These are phyloP conservation scores for Chorisops tibialis DNA, from an alignment of 2,888 invertebrate species.

Conservation along the genomic window DNA sequence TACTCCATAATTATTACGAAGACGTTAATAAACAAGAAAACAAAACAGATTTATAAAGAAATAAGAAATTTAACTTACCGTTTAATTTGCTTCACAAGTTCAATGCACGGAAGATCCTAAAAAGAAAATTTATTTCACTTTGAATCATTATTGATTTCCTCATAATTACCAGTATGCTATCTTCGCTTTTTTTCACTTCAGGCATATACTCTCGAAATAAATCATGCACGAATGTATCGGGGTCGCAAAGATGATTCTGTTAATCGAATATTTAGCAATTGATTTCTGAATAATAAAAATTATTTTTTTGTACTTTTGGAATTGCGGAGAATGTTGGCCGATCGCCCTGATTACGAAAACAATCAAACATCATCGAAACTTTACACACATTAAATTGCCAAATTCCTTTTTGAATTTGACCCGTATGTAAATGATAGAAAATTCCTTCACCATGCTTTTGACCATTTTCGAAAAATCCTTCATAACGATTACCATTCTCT, in stretches of 20 bases:
- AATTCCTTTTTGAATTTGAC: conserved; percentile 49
- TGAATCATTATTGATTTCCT: neutral
- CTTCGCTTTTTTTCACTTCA: conserved; percentile 26
- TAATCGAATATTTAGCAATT: neutral
- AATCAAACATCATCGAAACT: conserved; percentile 44
- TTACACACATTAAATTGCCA: conserved; percentile 45
- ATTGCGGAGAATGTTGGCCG: conserved; percentile 43
- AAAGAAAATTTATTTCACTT: conserved; percentile 5
- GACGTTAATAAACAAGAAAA: neutral
- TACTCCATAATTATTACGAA: no score
- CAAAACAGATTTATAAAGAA: conserved; percentile 13
- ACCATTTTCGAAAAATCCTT: conserved; percentile 46
- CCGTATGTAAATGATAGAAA: conserved; percentile 46
- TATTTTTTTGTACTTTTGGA: conserved; percentile 35
- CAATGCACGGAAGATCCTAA: conserved; percentile 28
- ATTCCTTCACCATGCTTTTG: conserved; percentile 49
- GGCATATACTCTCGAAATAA: conserved; percentile 41
- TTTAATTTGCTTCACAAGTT: conserved; percentile 29
- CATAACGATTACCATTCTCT: conserved; percentile 50
- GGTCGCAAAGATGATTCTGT: conserved; percentile 39
- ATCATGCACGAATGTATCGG: conserved; percentile 41
- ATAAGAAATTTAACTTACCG: conserved; percentile 27
- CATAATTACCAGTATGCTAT: conserved; percentile 38
- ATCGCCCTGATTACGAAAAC: conserved; percentile 40
- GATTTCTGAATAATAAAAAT: neutral